These are phyloP conservation scores for Dysdera silvatica DNA, from an alignment of 1,140 invertebrate genomes.

Conservation along the genomic window DNA sequence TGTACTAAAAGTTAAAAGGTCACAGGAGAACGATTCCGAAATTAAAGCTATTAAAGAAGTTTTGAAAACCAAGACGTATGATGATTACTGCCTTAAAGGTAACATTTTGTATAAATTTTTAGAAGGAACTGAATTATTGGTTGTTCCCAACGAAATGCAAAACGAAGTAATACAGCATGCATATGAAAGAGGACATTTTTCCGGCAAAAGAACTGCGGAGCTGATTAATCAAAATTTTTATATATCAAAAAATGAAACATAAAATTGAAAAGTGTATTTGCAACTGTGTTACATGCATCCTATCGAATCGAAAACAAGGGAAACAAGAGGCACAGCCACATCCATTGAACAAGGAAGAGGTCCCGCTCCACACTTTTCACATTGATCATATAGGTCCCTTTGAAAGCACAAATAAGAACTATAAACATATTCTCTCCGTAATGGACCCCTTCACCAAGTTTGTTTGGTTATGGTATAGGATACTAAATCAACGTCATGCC, in stretches of 20 bases:
- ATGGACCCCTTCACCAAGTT: too few species aligned
- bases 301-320: neutral
- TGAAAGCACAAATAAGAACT: neutral
- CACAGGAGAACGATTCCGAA: neutral
- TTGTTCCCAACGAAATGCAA: neutral
- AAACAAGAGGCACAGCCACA: neutral
- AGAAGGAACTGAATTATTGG: neutral
- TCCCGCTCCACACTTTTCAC: neutral
- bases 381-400: neutral
- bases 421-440: neutral
- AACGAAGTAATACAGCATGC: neutral
- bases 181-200: neutral
- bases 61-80: neutral
- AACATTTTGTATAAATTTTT: neutral
- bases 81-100: neutral
- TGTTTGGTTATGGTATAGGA: too few species aligned
- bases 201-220: neutral
- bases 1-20: neutral
- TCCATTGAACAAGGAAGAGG: neutral
- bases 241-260: neutral
- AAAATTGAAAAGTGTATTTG: neutral
- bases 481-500: too few species aligned
- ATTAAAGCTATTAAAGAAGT: neutral
- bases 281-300: neutral
- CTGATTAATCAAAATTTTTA: neutral